Evolutionary conservation across 1,140 invertebrate genomes (phyloP), one percentile per base, ranked within the genome.

Genomic region (Scaptomyza graminum): DNA sequence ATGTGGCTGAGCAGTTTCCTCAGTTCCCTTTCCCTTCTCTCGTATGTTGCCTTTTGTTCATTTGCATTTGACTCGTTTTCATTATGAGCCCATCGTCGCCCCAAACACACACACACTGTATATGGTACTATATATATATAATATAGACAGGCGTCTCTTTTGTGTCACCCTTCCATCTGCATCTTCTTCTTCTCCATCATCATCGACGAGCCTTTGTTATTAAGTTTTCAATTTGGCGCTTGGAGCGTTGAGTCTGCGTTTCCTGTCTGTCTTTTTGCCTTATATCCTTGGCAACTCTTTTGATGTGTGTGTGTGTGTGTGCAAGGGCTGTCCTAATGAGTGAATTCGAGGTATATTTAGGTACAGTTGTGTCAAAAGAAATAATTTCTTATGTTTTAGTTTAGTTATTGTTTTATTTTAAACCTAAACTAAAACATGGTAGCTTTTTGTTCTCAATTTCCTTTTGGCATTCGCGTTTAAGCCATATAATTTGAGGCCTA

Each of bases 21-120:
- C 56, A 11, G 28, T 16, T 41, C 46, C 13, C 39, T 69, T 39
- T 74, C 37, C 4, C 37, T 41, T n/a, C 11, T 28, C 28, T 62
- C 52, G 44, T 62, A 28, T 63, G 74, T 67, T 80, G 77, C 70
- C 82, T 69, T 87, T 87, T 87, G 75, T 87, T 87, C 82, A 87
- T 87, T 87, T 87, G 75, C 75, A 82, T 87, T 81, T 67, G 72
- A 65, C 71, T 87, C 78, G 74, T 87, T 79, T 88, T 88, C 79
- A 88, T 88, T 88, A 88, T 51, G 65, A 74, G 69, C 63, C 67
- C 69, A 65, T 65, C 62, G 62, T 49, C 62, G 62, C 52, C 65
- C 64, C 55, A 43, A 31, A 54, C 51, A 54, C 15, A 46, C 41
- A 39, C 12, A 46, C 16, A 49, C 47, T 47, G n/a, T 13, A 41